Evolutionary conservation across 2,888 invertebrate genomes (phyloP).

Genomic region (Seira sanloemensis): DNA sequence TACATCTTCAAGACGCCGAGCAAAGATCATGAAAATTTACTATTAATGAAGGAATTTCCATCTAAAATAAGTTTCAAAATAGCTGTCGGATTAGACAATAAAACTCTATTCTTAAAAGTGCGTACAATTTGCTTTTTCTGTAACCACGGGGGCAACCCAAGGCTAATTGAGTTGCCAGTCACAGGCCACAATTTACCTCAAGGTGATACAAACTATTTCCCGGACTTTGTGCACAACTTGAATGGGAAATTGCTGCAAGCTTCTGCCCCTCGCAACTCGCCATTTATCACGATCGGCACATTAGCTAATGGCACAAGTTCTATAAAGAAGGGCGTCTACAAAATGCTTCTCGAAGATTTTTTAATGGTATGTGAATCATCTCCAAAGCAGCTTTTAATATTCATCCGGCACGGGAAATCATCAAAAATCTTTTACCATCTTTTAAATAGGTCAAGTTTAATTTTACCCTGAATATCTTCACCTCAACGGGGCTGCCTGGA

Average conservation of each 20-base stretch:
- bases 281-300: neutral
- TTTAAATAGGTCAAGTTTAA: conserved; percentile 55
- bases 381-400: too few relatives aligned
- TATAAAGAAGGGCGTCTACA: neutral
- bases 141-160: conserved; percentile 41
- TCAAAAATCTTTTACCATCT: neutral
- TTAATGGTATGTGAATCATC: neutral
- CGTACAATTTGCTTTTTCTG: conserved; percentile 51
- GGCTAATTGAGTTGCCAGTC: conserved; percentile 26
- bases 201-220: neutral
- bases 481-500: conserved; percentile 45
- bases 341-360: neutral
- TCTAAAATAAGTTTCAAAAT: conserved; percentile 52
- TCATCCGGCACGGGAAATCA: neutral
- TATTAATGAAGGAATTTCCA: conserved; percentile 49
- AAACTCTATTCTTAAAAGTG: neutral
- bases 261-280: neutral
- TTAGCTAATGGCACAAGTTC: neutral
- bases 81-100: conserved; percentile 21
- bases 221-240: neutral
- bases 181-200: conserved; percentile 1
- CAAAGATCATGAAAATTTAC: conserved; percentile 30
- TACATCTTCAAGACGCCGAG: conserved; percentile 49
- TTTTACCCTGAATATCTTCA: conserved; percentile 62
- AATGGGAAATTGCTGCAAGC: neutral